Evolutionary conservation across 2,113 vertebrate species (phyloP), one percentile per base, ranked within the genome.

Genomic region (Galemys pyrenaicus): DNA sequence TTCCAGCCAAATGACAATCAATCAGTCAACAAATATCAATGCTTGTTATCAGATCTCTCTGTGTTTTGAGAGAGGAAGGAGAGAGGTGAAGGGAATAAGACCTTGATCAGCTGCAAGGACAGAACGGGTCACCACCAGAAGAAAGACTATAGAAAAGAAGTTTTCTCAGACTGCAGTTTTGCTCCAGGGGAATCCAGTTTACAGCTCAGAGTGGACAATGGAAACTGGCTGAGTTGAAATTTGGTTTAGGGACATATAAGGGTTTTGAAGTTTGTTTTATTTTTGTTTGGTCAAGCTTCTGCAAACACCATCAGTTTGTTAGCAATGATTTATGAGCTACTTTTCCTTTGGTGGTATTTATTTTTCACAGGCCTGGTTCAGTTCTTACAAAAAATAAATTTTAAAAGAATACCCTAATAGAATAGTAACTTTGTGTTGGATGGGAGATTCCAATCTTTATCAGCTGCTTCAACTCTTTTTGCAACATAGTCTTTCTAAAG

Each of bases 1-100:
- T 89, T 65, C 68, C 8, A 87, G 68, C 64, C 88, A 92, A 97
- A 95, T 88, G 26, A 94, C 19, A 90, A 90, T 75, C 92, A 20
- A 35, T 60, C 71, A 64, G 24, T 78, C 73, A 93, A 44, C 60
- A 85, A 73, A 90, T 44, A 13, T 79, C 90, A 71, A 1, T 35
- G 46, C n/a, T 89, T 16, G n/a, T 73, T 89, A 73, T 83, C 71
- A 92, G 87, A 68, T 79, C 77, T 77, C 44, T 54, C 32, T 88
- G 9, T 87, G 70, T 74, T 75, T 60, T 80, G 65, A 84, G 16
- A 79, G 46, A 86, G 44, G 9, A 46, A 86, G 37, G 7, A 46
- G 93, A 94, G 62, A 81, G n/a, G 71, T 78, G 49, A 89, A 46
- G n/a, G 6, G 77, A 12, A 26, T 24, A 71, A 58, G 7, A 17